phyloP scores from a whole-genome alignment of 2,888 invertebrate genomes.

The Acronicta psi region DNA sequence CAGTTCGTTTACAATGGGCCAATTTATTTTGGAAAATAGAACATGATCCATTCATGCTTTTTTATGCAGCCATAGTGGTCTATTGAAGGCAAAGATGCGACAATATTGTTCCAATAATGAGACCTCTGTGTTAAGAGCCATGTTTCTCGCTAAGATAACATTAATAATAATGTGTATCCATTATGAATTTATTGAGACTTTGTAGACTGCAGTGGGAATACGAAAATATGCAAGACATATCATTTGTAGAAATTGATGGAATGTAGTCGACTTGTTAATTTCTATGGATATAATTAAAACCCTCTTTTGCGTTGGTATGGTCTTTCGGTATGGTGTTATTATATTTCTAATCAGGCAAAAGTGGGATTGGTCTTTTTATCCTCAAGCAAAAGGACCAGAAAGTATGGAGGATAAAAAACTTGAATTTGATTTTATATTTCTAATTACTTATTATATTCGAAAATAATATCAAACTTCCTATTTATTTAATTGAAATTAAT shows the following conservation, averaged over 20 bases:
- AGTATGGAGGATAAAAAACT: too few relatives aligned
- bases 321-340: too few relatives aligned
- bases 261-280: too few relatives aligned
- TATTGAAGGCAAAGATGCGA: constrained; percentile 50
- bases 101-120: constrained; percentile 47
- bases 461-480: too few relatives aligned
- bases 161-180: constrained; percentile 23
- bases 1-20: constrained; percentile 63
- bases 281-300: too few relatives aligned
- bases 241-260: neutral
- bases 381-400: too few relatives aligned
- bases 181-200: constrained; percentile 45
- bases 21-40: constrained; percentile 66
- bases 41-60: constrained; percentile 53
- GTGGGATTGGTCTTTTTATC: too few relatives aligned
- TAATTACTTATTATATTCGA: too few relatives aligned
- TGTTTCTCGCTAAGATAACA: constrained; percentile 36
- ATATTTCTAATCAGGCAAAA: too few relatives aligned
- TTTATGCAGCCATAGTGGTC: constrained; percentile 45
- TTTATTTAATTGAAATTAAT: neutral
- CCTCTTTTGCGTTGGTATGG: too few relatives aligned
- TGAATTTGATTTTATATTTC: too few relatives aligned
- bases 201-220: constrained; percentile 23
- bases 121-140: constrained; percentile 34
- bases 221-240: constrained; percentile 2